These are phyloP conservation scores for Rhopilema esculentum DNA, from an alignment of 30 jellyfish, hydroid and myxozoan genomes.

Conservation along the genomic window DNA sequence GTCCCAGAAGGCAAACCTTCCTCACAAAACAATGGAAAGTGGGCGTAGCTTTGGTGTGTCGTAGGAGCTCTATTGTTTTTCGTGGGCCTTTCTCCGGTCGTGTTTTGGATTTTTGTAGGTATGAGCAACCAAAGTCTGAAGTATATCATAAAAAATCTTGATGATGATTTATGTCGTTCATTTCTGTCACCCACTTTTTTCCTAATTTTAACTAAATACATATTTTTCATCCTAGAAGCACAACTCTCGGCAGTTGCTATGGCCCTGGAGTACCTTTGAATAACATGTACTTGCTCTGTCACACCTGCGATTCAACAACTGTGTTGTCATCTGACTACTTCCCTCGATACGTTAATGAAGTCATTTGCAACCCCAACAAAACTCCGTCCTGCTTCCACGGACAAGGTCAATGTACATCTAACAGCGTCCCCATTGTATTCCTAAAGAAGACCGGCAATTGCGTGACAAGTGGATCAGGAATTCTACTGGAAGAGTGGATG, in stretches of 20 bases:
- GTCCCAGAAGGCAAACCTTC: too few species aligned
- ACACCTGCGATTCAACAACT: conserved; percentile 69
- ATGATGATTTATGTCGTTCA: too few species aligned
- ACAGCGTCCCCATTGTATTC: conserved; percentile 30
- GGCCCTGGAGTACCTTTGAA: conserved; percentile 20
- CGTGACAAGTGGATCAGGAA: conserved; percentile 12
- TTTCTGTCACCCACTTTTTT: too few species aligned
- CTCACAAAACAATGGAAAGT: too few species aligned
- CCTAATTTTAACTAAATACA: too few species aligned
- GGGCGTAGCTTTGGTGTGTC: too few species aligned
- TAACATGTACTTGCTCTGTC: conserved; percentile 30
- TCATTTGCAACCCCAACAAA: conserved; percentile 45
- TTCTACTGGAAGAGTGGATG: conserved; percentile 57
- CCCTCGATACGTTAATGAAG: conserved; percentile 73
- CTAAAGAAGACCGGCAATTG: conserved; percentile 66
- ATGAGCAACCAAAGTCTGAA: too few species aligned
- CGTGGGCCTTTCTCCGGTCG: too few species aligned
- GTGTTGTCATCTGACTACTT: conserved; percentile 45
- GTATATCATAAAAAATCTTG: too few species aligned
- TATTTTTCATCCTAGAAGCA: conserved; percentile 10
- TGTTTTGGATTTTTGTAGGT: too few species aligned
- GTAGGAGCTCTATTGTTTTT: too few species aligned
- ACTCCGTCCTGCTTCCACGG: conserved; percentile 38
- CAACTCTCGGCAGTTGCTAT: conserved; percentile 24
- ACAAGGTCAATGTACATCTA: conserved; percentile 54